Percentiles rank a stretch among this genome's conserved stretches.
These are phyloP conservation scores for Aurelia aurita complex sp. Pacific DNA, from an alignment of 30 jellyfish, hydroid and myxozoan genomes.

Conservation along the genomic window DNA sequence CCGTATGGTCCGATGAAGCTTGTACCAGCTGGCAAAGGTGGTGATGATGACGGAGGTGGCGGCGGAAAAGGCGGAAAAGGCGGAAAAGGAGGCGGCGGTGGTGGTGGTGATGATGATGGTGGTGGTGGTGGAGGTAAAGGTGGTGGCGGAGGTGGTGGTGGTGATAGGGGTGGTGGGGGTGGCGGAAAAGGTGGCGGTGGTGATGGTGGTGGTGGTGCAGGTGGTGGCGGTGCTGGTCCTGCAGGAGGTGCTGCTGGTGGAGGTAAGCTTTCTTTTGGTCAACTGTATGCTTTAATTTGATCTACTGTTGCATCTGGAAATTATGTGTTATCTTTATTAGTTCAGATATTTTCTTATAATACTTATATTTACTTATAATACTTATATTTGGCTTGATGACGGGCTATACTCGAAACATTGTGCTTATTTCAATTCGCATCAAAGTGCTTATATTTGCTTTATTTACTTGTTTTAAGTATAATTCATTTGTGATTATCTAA, in stretches of 20 bases:
- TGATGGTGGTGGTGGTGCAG: constrained; percentile 54
- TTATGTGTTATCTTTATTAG: too few species aligned
- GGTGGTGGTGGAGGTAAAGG: constrained; percentile 69
- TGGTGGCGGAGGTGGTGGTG: constrained; percentile 68
- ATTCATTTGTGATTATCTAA: too few species aligned
- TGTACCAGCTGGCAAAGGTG: constrained; percentile 94
- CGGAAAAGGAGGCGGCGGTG: constrained; percentile 77
- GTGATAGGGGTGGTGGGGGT: constrained; percentile 74
- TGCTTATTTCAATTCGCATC: too few species aligned
- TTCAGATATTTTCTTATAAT: too few species aligned
- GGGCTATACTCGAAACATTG: too few species aligned
- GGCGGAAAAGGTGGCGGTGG: constrained; percentile 61
- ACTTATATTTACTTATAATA: too few species aligned
- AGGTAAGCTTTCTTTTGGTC: background rate
- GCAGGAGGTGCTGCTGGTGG: constrained; percentile 61
- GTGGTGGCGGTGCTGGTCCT: constrained; percentile 11
- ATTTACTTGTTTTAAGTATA: too few species aligned
- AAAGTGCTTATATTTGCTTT: too few species aligned
- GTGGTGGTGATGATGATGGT: constrained; percentile 55
- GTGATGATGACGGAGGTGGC: constrained; percentile 77
- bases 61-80: constrained; percentile 83
- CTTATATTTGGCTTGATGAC: too few species aligned
- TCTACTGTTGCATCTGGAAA: too few species aligned
- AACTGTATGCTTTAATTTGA: too few species aligned
- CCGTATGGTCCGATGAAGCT: constrained; percentile 97